Evolutionary conservation across 2,888 invertebrate genomes (phyloP), one percentile per base, ranked within the genome.

Genomic region (Agonopterix heracliana): DNA sequence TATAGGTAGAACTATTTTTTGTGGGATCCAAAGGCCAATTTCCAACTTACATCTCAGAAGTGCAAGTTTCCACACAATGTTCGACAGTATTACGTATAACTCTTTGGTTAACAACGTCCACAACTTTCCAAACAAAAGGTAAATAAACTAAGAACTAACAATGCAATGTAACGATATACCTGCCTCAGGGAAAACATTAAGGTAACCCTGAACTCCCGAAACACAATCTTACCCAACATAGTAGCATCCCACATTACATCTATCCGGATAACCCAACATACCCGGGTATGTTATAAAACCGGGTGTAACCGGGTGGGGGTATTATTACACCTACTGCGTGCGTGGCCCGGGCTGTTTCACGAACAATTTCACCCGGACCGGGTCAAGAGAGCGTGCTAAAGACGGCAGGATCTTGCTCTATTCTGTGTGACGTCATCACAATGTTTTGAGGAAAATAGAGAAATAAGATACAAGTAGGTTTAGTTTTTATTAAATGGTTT

Each of bases 311-410:
- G 35, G 43, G 38, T 55, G 61, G 58, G 64, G 64, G 61, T 61
- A 64, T 68, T 66, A 68, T 70, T 74, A 68, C 70, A 71, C 71
- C 68, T 68, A 64, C 66, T 51, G 60, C 60, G 66, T 63, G 68
- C 64, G 68, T 66, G 68, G 47, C 42, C 66, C 64, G 67, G 66
- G 71, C 70, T 70, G 81, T 84, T 84, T 83, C 82, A 80, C 83
- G 71, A 77, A 72, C 80, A 80, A 85, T 85, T 84, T 80, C 74
- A 68, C 73, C 50, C 67, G 68, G 66, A 26, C 50, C 67, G 68
- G 66, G 61, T 74, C 76, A 74, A 68, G 80, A 74, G 81, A 79
- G 77, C 76, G 78, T 72, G 78, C 56, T 74, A 71, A 74, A 74
- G 63, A 74, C 66, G 64, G 62, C 55, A 55, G 60, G 57, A 56